These are phyloP conservation scores for Andrena bucephala DNA, from an alignment of 2,888 invertebrate genomes.

Conservation along the genomic window DNA sequence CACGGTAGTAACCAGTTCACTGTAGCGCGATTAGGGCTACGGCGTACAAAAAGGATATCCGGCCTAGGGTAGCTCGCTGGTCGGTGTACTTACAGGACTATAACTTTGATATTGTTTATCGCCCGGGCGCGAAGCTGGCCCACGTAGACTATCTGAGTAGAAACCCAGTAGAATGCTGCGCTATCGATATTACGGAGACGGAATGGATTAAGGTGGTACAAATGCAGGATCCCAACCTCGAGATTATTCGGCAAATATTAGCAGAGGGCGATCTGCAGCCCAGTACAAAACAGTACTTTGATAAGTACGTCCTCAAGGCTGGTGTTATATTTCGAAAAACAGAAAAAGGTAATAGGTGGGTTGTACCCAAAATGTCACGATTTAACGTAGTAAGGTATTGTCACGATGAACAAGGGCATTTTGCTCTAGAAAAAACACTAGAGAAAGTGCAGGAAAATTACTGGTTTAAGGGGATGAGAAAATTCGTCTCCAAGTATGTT, in stretches of 20 bases:
- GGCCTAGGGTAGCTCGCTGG: constrained; percentile 71
- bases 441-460: constrained; percentile 1
- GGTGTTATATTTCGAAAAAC: constrained; percentile 59
- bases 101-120: constrained; percentile 51
- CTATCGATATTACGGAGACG: constrained; percentile 45
- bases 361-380: constrained; percentile 60
- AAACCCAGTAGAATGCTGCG: constrained; percentile 53
- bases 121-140: constrained; percentile 40
- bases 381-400: constrained; percentile 8
- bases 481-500: constrained; percentile 9
- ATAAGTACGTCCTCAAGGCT: constrained; percentile 33
- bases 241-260: constrained; percentile 45
- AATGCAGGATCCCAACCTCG: constrained; percentile 49
- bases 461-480: constrained; percentile 11
- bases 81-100: constrained; percentile 66
- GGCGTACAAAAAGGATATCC: background rate
- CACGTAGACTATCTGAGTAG: constrained; percentile 66
- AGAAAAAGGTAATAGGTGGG: constrained; percentile 65
- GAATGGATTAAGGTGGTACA: constrained; percentile 65
- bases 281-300: constrained; percentile 36
- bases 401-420: constrained; percentile 4
- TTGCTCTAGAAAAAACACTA: background rate
- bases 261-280: constrained; percentile 31
- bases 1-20: constrained; percentile 12
- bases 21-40: constrained; percentile 1